These are phyloP conservation scores for Porites australiensis DNA, from an alignment of 64 coral and sea anemone genomes.

Conservation along the genomic window DNA sequence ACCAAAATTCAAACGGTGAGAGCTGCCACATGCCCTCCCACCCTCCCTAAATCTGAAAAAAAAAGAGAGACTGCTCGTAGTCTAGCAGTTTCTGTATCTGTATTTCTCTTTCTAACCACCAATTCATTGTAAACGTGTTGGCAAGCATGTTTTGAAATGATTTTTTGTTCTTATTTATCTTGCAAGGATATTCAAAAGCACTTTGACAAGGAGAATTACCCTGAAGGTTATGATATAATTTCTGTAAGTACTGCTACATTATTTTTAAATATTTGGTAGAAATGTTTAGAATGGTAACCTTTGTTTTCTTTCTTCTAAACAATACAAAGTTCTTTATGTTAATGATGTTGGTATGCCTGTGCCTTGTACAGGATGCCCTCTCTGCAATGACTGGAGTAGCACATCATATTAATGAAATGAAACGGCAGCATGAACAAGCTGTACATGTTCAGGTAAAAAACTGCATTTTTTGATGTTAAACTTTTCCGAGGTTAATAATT, in stretches of 20 bases:
- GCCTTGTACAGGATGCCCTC: slow-evolving; percentile 76
- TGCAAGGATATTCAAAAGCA: slow-evolving; percentile 93
- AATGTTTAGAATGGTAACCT: no score
- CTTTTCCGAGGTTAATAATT: no score
- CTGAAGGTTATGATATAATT: slow-evolving; percentile 89
- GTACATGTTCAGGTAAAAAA: slow-evolving; percentile 90
- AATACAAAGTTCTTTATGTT: not conserved
- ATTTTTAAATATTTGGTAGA: no score
- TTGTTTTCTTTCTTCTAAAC: no score
- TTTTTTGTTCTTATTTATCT: not conserved
- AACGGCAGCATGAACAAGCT: slow-evolving; percentile 89
- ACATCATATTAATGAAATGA: slow-evolving; percentile 99
- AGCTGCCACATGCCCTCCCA: no score
- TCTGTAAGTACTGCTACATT: slow-evolving; percentile 53
- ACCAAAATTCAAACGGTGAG: no score
- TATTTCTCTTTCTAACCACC: no score
- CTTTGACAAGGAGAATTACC: slow-evolving; percentile 87
- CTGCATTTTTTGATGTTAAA: no score
- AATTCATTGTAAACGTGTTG: not conserved
- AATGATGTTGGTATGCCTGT: not conserved
- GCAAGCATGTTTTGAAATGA: not conserved
- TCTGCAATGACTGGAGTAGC: slow-evolving; percentile 95
- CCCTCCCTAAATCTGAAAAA: no score
- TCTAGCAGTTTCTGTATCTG: no score
- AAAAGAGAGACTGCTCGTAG: no score